These are phyloP conservation scores for Phocoena phocoena DNA, from an alignment of 2,113 vertebrate genomes.

Conservation along the genomic window DNA sequence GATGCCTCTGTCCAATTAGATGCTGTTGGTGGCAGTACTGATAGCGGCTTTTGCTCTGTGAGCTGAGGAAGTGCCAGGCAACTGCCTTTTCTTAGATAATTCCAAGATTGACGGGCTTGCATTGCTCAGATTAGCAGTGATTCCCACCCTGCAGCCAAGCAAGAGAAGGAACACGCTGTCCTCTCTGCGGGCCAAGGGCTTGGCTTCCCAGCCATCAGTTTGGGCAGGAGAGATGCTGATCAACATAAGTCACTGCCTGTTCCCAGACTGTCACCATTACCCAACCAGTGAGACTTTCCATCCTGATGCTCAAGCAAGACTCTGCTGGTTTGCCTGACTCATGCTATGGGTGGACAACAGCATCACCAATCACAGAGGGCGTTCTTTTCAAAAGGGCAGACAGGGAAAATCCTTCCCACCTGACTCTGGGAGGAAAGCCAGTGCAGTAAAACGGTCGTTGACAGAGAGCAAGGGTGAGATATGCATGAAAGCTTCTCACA, in stretches of 20 bases:
- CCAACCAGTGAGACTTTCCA: conserved; percentile 62
- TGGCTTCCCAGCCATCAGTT: conserved; percentile 57
- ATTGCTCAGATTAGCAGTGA: conserved; percentile 15
- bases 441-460: neutral
- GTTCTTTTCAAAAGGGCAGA: neutral
- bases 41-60: neutral
- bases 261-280: conserved; percentile 74
- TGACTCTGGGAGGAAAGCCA: conserved; percentile 20
- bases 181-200: conserved; percentile 56
- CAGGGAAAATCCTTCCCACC: neutral
- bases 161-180: conserved; percentile 50
- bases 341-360: neutral
- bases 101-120: conserved; percentile 63
- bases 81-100: conserved; percentile 72
- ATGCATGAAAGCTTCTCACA: neutral
- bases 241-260: conserved; percentile 71
- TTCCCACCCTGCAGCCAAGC: conserved; percentile 37
- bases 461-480: neutral
- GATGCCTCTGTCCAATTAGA: conserved; percentile 15
- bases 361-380: neutral
- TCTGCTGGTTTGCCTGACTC: conserved; percentile 53
- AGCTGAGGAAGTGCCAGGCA: conserved; percentile 56
- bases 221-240: conserved; percentile 60
- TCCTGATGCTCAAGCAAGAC: conserved; percentile 32
- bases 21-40: conserved; percentile 7